Percentiles rank a stretch among this genome's conserved stretches.
phyloP scores from a whole-genome alignment of 2,797 vertebrate genomes.

The Neosalanx taihuensis region DNA sequence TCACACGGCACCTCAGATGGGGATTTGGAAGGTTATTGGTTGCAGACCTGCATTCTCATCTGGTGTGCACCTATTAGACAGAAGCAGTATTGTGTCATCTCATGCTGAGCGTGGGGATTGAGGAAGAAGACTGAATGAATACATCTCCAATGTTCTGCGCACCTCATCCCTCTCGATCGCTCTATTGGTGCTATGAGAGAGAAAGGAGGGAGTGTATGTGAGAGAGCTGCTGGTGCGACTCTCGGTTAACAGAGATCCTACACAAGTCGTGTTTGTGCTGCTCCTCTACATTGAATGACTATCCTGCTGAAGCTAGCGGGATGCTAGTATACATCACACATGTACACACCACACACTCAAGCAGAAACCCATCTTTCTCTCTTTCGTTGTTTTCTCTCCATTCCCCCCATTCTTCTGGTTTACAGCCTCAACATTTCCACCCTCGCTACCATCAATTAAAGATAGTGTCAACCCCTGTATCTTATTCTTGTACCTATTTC shows the following conservation, averaged over 20 bases:
- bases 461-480: conserved; percentile 32
- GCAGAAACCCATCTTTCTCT: background rate
- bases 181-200: background rate
- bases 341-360: background rate
- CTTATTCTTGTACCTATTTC: background rate
- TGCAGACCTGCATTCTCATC: background rate
- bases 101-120: background rate
- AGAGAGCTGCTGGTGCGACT: background rate
- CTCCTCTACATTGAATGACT: background rate
- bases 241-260: background rate
- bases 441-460: conserved; percentile 47
- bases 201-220: background rate
- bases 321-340: no score
- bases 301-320: no score
- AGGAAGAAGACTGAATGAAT: background rate
- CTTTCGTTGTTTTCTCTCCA: background rate
- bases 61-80: background rate
- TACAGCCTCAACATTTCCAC: conserved; percentile 36
- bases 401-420: conserved; percentile 41
- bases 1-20: no score
- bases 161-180: background rate
- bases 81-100: background rate
- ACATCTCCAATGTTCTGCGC: no score
- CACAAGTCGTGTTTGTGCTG: background rate
- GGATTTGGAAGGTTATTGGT: background rate